A percentile compares a stretch with the other conserved stretches of the same genome.
Conservation (phyloP, 1,140 invertebrate species). For the Drosophila aff. region DNA sequence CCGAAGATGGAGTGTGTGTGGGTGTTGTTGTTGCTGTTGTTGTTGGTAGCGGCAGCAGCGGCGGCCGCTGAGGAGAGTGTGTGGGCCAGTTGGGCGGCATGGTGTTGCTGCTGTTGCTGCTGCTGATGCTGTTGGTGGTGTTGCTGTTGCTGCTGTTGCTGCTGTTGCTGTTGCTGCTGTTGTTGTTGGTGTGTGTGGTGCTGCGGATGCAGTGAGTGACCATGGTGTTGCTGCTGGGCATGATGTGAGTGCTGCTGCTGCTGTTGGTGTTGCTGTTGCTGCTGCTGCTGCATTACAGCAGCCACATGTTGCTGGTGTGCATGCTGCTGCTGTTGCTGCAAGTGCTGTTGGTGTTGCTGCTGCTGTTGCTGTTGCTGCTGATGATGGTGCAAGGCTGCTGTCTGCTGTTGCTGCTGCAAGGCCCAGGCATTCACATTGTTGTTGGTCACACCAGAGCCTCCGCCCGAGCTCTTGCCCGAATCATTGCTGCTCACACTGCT, state of each 20-base stretch:
- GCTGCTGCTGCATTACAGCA: conserved; percentile 50
- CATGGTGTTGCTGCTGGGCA: conserved; percentile 58
- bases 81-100: conserved; percentile 71
- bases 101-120: conserved; percentile 64
- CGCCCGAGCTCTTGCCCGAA: conserved; percentile 66
- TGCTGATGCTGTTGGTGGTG: conserved; percentile 50
- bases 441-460: conserved; percentile 20
- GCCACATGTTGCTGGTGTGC: conserved; percentile 78
- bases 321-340: conserved; percentile 70
- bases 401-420: conserved; percentile 66
- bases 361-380: conserved; percentile 67
- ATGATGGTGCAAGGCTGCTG: conserved; percentile 53
- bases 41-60: conserved; percentile 46
- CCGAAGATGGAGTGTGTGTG: conserved; percentile 82
- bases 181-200: conserved; percentile 62
- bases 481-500: conserved; percentile 81
- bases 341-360: conserved; percentile 67
- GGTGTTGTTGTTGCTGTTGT: conserved; percentile 46
- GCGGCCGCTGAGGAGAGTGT: conserved; percentile 63
- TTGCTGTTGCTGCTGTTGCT: conserved; percentile 28
- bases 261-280: conserved; percentile 53
- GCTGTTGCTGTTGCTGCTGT: conserved; percentile 63
- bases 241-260: conserved; percentile 60
- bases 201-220: conserved; percentile 50
- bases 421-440: conserved; percentile 62